Base-by-base conservation (phyloP, 2,888 invertebrate species). In the Chloroclystis v-ata region DNA sequence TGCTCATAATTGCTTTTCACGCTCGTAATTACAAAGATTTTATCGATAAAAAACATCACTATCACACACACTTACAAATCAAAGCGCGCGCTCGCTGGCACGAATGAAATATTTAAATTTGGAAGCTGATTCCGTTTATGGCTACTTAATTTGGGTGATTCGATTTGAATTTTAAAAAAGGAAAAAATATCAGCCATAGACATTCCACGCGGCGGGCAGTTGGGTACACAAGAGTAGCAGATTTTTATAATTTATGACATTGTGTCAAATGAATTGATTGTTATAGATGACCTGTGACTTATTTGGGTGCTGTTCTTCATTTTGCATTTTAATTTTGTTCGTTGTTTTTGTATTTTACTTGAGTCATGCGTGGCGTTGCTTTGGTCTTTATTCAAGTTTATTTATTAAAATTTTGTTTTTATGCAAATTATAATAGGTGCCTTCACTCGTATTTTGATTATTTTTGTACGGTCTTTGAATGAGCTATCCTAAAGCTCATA, bases 91-190 rank as follows among this genome's bases (percentile, higher is more conserved):
- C 74, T 68, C 74, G 67, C 69, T 73, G 66, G 67, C 71, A 76
- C 79, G 78, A 84, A 85, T 85, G 83, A 85, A 86, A 87, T 87
- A 87, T 87, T 87, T 78, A 86, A 87, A 87, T 87, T 87, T 85
- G 85, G 87, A 84, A 87, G 86, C 86, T 83, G 86, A 87, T 86
- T 86, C 78, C 86, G 83, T 87, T 87, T 86, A 87, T 86, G 85
- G 87, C 84, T 87, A 86, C 86, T 86, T 87, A 86, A 87, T 87
- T 87, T 87, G 87, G 87, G 83, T 84, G 86, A 85, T 86, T 86
- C 85, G 84, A 86, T 85, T 87, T 85, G 83, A 86, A 87, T 79
- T 78, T 76, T 79, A 82, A 81, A 82, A 78, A 74, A 67, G 51
- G 62, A 70, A 72, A 77, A 78, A 75, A 75, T 66, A 69, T 68